These are phyloP conservation scores for Diceros bicornis DNA, from an alignment of 2,797 vertebrate genomes.

Conservation along the genomic window DNA sequence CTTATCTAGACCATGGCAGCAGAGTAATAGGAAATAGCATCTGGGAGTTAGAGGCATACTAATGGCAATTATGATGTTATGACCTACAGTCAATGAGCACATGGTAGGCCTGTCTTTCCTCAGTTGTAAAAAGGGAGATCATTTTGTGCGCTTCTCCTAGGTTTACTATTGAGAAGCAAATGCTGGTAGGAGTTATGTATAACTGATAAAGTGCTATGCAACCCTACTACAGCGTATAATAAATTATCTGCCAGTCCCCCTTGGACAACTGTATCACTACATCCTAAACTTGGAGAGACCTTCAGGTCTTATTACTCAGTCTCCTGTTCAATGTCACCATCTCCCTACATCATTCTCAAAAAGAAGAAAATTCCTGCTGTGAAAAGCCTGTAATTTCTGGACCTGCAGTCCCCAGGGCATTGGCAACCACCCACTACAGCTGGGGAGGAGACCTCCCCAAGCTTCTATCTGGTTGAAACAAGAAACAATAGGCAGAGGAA, in stretches of 20 bases:
- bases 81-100: background rate
- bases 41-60: background rate
- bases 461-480: background rate
- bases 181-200: background rate
- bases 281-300: background rate
- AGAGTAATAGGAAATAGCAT: conserved; percentile 16
- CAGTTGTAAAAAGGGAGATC: background rate
- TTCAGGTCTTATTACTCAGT: conserved; percentile 1
- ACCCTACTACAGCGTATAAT: background rate
- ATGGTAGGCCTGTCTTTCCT: background rate
- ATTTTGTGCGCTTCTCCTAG: background rate
- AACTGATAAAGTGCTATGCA: background rate
- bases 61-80: background rate
- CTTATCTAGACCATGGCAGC: background rate
- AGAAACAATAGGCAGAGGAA: background rate
- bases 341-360: background rate
- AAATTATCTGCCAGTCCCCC: background rate
- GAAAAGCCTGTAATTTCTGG: background rate
- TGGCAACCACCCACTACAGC: background rate
- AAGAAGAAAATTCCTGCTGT: background rate
- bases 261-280: background rate
- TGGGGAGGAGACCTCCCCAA: background rate
- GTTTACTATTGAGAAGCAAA: background rate
- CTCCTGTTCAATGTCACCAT: background rate
- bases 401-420: background rate